phyloP scores from a whole-genome alignment of 2,113 vertebrate genomes.

The Cynopterus brachyotis region DNA sequence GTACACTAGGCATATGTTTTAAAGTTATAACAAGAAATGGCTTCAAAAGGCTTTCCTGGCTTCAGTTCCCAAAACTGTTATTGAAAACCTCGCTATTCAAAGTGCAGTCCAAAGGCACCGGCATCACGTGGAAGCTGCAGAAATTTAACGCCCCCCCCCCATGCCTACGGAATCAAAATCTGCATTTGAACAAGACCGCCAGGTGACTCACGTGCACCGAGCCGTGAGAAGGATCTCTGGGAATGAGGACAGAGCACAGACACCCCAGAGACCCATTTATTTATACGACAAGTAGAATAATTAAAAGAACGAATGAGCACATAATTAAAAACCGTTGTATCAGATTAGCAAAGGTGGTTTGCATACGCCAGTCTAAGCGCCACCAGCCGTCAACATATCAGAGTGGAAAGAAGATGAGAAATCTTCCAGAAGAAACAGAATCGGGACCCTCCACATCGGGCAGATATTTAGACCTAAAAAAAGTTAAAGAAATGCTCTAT shows the following conservation, averaged over 20 bases:
- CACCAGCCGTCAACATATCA: neutral
- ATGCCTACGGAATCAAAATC: neutral
- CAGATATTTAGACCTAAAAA: neutral
- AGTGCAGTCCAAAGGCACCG: neutral
- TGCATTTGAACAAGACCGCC: neutral
- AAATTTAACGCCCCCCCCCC: neutral
- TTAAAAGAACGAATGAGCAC: neutral
- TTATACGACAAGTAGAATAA: neutral
- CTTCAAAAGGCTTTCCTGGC: neutral
- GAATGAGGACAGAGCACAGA: neutral
- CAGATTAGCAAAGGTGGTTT: neutral
- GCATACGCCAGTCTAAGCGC: neutral
- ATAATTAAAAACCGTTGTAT: neutral
- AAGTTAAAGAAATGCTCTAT: neutral
- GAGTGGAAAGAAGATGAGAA: neutral
- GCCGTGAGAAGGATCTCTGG: neutral
- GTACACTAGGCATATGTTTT: neutral
- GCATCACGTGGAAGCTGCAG: neutral
- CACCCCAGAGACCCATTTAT: neutral
- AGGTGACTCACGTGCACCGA: neutral
- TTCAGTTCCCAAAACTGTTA: neutral
- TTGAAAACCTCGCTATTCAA: neutral
- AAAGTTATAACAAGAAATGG: neutral
- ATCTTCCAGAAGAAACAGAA: neutral
- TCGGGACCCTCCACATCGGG: neutral